A percentile compares a stretch with the other conserved stretches of the same genome.
Conservation (phyloP, 2,797 vertebrate species). For the Dromococcyx pavoninus region DNA sequence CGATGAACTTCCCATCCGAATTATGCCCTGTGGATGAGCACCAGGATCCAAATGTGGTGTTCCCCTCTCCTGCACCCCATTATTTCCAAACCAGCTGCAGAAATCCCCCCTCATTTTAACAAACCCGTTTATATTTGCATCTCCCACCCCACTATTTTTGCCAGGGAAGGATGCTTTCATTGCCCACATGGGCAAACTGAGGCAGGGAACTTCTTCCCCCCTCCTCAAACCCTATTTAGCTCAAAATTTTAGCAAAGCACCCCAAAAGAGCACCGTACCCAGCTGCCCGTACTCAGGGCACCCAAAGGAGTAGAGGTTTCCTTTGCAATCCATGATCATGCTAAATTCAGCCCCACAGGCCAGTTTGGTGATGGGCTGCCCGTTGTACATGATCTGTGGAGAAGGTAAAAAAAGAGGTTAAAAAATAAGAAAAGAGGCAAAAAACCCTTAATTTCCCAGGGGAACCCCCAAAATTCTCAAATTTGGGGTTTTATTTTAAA, state of each 20-base stretch:
- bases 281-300: conserved; percentile 96
- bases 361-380: conserved; percentile 93
- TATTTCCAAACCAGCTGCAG: neutral
- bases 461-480: neutral
- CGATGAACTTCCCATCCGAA: conserved; percentile 95
- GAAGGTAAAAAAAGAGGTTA: too few relatives aligned
- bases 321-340: conserved; percentile 98
- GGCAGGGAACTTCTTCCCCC: fast-evolving
- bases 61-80: fast-evolving
- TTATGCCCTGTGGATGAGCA: conserved; percentile 84
- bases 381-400: conserved; percentile 91
- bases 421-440: neutral
- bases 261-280: conserved; percentile 75
- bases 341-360: conserved; percentile 95
- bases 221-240: fast-evolving
- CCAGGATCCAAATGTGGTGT: fast-evolving
- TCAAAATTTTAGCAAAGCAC: neutral
- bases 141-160: fast-evolving
- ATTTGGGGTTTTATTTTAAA: neutral
- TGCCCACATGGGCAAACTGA: neutral
- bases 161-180: neutral
- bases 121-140: fast-evolving
- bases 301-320: conserved; percentile 95
- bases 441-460: neutral
- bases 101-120: neutral